Evolutionary conservation across 2,797 vertebrate genomes (phyloP).

Genomic region (Antennarius maculatus): DNA sequence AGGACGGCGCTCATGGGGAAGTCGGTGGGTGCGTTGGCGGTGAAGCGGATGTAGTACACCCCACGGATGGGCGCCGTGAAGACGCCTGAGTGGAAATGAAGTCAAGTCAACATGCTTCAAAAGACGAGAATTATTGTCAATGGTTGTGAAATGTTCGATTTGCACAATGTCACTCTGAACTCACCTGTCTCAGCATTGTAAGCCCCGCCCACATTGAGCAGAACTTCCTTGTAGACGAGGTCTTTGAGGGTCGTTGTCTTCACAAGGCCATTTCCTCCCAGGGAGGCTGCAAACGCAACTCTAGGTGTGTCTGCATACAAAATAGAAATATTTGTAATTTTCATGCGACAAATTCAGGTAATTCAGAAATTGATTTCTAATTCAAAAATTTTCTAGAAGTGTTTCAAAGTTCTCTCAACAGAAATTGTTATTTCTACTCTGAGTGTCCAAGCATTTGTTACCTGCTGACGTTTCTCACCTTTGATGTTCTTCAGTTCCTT

Average conservation of each 20-base stretch:
- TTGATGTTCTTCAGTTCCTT: slow-evolving; percentile 37
- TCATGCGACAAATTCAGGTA: too few relatives aligned
- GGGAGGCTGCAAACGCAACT: slow-evolving; percentile 65
- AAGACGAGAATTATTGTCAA: too few relatives aligned
- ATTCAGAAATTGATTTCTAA: too few relatives aligned
- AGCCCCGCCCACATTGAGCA: slow-evolving; percentile 67
- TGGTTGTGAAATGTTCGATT: too few relatives aligned
- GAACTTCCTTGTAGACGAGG: slow-evolving; percentile 61
- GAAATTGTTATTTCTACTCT: too few relatives aligned
- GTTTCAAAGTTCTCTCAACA: too few relatives aligned
- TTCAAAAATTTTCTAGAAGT: too few relatives aligned
- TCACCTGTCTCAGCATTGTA: slow-evolving; percentile 61
- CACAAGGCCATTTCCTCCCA: slow-evolving; percentile 55
- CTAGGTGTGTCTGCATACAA: slow-evolving; percentile 45
- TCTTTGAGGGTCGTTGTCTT: slow-evolving; percentile 16
- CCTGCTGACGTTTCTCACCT: slow-evolving; percentile 37
- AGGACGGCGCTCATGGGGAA: slow-evolving; percentile 54
- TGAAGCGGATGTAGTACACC: slow-evolving; percentile 66
- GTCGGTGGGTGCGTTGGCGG: slow-evolving; percentile 48
- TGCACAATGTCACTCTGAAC: neutral
- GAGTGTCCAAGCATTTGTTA: neutral
- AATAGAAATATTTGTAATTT: neutral
- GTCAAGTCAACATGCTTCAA: too few relatives aligned
- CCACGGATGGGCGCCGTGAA: slow-evolving; percentile 61
- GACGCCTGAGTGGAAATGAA: slow-evolving; percentile 38